A percentile compares a stretch with the other conserved stretches of the same genome.
phyloP scores from a whole-genome alignment of 2,888 invertebrate species.

The Eristalis intricaria region DNA sequence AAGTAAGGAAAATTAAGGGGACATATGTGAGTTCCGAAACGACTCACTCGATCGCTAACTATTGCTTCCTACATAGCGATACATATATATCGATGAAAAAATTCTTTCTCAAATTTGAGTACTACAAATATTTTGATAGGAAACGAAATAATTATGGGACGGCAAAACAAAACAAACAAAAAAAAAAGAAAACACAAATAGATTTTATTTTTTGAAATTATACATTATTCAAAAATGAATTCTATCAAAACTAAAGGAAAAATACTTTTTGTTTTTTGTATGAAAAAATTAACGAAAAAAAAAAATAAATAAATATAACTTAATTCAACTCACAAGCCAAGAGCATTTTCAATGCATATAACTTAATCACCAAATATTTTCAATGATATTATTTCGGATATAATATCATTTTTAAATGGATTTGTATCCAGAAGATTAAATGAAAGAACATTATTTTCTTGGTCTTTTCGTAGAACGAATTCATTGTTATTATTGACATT shows the following conservation, averaged over 20 bases:
- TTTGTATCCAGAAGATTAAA: conserved; percentile 73
- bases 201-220: neutral
- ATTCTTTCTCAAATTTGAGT: too few relatives aligned
- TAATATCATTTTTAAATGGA: conserved; percentile 74
- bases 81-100: too few relatives aligned
- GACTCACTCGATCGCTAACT: too few relatives aligned
- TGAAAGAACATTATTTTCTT: conserved; percentile 30
- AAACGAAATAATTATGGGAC: too few relatives aligned
- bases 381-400: conserved; percentile 69
- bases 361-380: conserved; percentile 49
- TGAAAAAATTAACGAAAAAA: too few relatives aligned
- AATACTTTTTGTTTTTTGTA: too few relatives aligned
- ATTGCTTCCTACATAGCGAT: too few relatives aligned
- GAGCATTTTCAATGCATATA: neutral
- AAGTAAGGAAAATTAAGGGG: too few relatives aligned
- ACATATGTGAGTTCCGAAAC: too few relatives aligned
- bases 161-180: too few relatives aligned
- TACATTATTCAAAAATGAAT: neutral
- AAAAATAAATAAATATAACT: neutral
- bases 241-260: too few relatives aligned
- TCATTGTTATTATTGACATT: conserved; percentile 28
- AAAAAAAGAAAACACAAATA: neutral
- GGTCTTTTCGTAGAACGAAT: neutral
- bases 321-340: neutral
- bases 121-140: too few relatives aligned